Evolutionary conservation across 2,797 vertebrate species (phyloP).

Genomic region (Bovichtus variegatus): DNA sequence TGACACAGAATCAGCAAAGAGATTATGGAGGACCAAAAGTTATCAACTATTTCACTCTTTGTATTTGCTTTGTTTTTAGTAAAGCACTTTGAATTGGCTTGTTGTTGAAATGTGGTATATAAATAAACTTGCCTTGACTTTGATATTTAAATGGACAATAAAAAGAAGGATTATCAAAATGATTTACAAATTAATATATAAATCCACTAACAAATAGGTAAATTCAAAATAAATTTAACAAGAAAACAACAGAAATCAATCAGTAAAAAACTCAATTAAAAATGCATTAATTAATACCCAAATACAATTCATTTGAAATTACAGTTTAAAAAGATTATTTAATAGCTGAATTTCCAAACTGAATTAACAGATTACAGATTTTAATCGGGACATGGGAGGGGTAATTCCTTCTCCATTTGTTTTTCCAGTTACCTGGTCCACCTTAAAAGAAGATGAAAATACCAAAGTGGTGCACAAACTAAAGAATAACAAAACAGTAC

Average conservation of each 20-base stretch:
- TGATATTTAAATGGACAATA: not conserved
- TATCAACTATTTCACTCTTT: too few relatives aligned
- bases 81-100: too few relatives aligned
- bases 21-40: not conserved
- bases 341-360: too few relatives aligned
- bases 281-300: not conserved
- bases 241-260: not conserved
- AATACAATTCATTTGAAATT: not conserved
- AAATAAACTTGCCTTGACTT: too few relatives aligned
- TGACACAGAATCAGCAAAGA: not conserved
- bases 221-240: conserved; percentile 2
- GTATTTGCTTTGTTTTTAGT: too few relatives aligned
- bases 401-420: not conserved
- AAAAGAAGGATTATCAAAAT: not conserved
- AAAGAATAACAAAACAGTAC: not conserved
- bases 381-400: not conserved
- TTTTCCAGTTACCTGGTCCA: not conserved
- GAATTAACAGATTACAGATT: not conserved
- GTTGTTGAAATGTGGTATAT: too few relatives aligned
- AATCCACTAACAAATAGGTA: not conserved
- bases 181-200: not conserved
- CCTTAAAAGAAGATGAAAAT: not conserved
- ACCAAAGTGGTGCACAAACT: not conserved
- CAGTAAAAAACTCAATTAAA: not conserved
- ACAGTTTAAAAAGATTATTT: not conserved